phyloP scores from a whole-genome alignment of 2,113 vertebrate genomes.

The Psittacus erithacus region DNA sequence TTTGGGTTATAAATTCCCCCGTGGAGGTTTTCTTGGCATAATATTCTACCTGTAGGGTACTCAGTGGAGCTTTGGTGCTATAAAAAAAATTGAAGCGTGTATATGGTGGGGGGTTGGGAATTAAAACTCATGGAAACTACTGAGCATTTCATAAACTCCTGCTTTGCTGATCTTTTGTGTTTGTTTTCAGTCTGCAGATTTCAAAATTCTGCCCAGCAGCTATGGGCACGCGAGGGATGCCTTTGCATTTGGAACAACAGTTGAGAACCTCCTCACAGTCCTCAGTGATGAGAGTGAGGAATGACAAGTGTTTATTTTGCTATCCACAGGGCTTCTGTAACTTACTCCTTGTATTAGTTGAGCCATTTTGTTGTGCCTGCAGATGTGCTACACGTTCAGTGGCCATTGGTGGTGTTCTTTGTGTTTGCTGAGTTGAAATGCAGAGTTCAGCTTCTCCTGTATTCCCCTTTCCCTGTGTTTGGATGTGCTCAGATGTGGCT shows the following conservation, averaged over 20 bases:
- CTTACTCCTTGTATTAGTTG: fast-evolving
- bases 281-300: slow-evolving; percentile 85
- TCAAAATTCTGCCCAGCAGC: slow-evolving; percentile 82
- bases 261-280: slow-evolving; percentile 82
- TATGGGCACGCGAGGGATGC: slow-evolving; percentile 88
- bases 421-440: not conserved
- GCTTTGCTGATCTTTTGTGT: not conserved
- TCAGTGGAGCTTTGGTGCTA: not conserved
- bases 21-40: not conserved
- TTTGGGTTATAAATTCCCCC: not conserved
- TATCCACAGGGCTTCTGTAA: not conserved
- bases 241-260: slow-evolving; percentile 88
- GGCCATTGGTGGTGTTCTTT: not conserved
- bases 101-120: not conserved
- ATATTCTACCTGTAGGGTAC: not conserved
- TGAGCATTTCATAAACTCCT: not conserved
- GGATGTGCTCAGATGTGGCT: not conserved
- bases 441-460: not conserved
- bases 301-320: not conserved
- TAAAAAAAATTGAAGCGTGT: not conserved
- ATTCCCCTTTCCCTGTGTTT: not conserved
- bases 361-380: not conserved
- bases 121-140: not conserved
- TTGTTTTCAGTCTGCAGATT: slow-evolving; percentile 82
- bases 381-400: not conserved